Conservation (phyloP, 2,113 vertebrate species). For the Alces alces region DNA sequence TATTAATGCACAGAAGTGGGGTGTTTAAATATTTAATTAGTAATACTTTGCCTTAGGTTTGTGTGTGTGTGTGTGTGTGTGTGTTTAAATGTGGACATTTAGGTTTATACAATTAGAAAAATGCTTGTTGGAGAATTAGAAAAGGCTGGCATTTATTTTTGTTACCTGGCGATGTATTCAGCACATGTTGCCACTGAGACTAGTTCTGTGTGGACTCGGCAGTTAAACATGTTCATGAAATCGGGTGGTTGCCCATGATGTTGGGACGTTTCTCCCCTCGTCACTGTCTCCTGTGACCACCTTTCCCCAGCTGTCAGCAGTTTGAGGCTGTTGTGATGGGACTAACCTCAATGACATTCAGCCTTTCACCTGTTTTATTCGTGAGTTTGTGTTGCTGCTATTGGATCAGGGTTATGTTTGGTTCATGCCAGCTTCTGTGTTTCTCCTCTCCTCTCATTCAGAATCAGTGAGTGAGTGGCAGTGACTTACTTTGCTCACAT, state of each 20-base stretch:
- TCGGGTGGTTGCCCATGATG: not conserved
- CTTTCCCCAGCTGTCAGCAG: not conserved
- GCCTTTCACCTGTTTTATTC: not conserved
- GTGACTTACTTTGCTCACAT: not conserved
- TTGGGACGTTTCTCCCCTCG: not conserved
- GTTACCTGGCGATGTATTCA: not conserved
- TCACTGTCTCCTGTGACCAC: not conserved
- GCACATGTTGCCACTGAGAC: not conserved
- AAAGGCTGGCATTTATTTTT: not conserved
- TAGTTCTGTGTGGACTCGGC: not conserved
- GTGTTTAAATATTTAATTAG: not conserved
- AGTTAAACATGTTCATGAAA: not conserved
- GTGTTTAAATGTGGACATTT: not conserved
- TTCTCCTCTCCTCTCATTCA: not conserved
- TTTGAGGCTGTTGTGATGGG: not conserved
- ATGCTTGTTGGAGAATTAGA: not conserved
- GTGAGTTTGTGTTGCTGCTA: not conserved
- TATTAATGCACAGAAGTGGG: not conserved
- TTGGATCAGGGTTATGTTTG: not conserved
- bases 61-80: not conserved
- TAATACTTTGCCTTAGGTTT: not conserved
- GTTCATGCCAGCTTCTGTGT: not conserved
- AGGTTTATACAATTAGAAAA: not conserved
- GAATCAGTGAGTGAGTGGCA: not conserved
- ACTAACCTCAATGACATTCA: not conserved